These are phyloP conservation scores for Hipposideros larvatus DNA, from an alignment of 2,797 vertebrate species.

Conservation along the genomic window DNA sequence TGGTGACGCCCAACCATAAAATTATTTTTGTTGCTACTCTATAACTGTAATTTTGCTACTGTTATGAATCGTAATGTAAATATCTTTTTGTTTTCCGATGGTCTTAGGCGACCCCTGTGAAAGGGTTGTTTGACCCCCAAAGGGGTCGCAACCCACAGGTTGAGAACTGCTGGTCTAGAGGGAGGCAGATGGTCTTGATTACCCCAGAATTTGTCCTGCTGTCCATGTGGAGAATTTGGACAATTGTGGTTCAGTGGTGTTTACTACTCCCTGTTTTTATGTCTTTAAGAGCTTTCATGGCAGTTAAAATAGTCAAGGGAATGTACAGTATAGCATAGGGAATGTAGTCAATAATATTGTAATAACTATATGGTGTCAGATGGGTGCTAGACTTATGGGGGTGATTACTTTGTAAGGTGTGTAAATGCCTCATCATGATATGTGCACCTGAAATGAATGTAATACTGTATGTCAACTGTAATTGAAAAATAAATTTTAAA, in stretches of 20 bases:
- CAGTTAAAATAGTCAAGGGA: background rate
- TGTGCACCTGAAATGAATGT: background rate
- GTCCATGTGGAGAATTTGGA: background rate
- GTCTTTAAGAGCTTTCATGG: conserved; percentile 1
- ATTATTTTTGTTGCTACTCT: too few species aligned
- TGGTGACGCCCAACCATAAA: too few species aligned
- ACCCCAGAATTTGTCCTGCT: background rate
- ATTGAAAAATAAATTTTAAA: background rate
- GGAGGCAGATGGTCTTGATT: background rate
- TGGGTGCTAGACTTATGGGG: too few species aligned
- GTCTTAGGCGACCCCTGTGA: too few species aligned
- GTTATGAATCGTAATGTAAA: too few species aligned
- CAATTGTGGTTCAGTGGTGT: background rate
- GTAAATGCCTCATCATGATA: background rate
- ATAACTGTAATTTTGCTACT: too few species aligned
- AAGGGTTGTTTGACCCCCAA: too few species aligned
- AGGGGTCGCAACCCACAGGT: too few species aligned
- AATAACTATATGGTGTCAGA: too few species aligned
- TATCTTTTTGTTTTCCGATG: too few species aligned
- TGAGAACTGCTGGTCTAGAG: background rate
- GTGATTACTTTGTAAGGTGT: too few species aligned
- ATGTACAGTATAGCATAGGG: background rate
- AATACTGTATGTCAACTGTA: background rate
- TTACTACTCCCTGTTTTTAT: background rate
- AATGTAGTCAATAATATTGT: too few species aligned